Evolutionary conservation across 2,888 invertebrate species (phyloP).

Genomic region (Pecten maximus): DNA sequence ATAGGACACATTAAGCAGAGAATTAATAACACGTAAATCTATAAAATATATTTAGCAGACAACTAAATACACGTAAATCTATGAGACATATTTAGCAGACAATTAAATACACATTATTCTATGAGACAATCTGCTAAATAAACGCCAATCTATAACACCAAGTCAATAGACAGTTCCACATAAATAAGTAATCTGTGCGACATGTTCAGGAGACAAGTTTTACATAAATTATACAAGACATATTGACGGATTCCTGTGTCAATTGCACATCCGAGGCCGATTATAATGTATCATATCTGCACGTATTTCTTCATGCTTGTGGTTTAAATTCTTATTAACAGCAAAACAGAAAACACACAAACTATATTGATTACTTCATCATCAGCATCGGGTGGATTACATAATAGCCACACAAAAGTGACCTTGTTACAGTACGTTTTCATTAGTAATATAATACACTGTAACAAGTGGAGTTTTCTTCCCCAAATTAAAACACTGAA

Average conservation of each 20-base stretch:
- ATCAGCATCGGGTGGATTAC: neutral
- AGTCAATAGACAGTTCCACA: too few relatives aligned
- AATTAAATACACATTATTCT: neutral
- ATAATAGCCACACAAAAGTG: too few relatives aligned
- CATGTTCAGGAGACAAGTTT: too few relatives aligned
- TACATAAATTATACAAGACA: too few relatives aligned
- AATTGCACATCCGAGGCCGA: neutral
- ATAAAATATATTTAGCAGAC: neutral
- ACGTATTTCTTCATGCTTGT: neutral
- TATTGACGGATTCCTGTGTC: too few relatives aligned
- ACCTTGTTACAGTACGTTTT: too few relatives aligned
- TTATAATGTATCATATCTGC: neutral
- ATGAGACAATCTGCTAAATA: too few relatives aligned
- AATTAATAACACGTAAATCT: neutral
- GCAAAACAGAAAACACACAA: neutral
- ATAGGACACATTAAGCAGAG: neutral
- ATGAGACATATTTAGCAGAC: neutral
- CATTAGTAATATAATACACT: neutral
- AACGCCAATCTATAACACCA: too few relatives aligned
- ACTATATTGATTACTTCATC: neutral
- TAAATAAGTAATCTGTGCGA: too few relatives aligned
- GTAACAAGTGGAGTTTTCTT: neutral
- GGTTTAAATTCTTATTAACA: neutral
- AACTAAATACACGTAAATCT: neutral
- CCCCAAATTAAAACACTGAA: neutral